Evolutionary conservation across 64 coral and sea anemone species (phyloP).

Genomic region (Cladopsammia gracilis): DNA sequence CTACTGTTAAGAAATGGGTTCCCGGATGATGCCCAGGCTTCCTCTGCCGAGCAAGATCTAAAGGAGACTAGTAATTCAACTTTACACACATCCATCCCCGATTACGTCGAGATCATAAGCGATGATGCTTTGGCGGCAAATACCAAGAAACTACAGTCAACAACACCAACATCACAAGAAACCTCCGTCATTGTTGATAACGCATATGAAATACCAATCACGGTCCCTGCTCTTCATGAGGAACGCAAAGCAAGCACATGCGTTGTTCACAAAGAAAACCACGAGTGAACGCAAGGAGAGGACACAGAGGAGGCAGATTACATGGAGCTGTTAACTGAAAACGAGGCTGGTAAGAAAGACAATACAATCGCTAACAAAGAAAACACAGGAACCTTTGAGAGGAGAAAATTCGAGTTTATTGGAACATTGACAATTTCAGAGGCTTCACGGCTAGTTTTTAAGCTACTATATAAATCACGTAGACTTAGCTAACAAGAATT

Average conservation of each 20-base stretch:
- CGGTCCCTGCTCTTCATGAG: background rate
- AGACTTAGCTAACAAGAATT: too few species aligned
- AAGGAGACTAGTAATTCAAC: background rate
- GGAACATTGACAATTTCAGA: background rate
- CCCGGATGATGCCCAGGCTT: background rate
- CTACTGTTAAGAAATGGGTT: background rate
- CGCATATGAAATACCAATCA: background rate
- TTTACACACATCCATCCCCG: background rate
- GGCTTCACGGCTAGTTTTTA: too few species aligned
- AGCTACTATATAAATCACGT: too few species aligned
- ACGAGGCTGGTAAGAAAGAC: background rate
- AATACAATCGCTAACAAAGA: background rate
- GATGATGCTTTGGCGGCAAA: background rate
- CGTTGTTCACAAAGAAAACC: too few species aligned
- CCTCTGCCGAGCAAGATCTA: background rate
- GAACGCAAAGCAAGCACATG: background rate
- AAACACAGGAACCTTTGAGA: background rate
- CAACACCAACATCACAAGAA: background rate
- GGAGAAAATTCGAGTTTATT: background rate
- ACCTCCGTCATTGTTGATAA: background rate
- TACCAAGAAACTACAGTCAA: background rate
- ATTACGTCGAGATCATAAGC: constrained; percentile 22
- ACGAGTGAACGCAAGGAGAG: background rate
- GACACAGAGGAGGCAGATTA: constrained; percentile 3
- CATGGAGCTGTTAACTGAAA: background rate